Base-by-base conservation (phyloP, 2,113 vertebrate genomes). In the Anthoscopus minutus region DNA sequence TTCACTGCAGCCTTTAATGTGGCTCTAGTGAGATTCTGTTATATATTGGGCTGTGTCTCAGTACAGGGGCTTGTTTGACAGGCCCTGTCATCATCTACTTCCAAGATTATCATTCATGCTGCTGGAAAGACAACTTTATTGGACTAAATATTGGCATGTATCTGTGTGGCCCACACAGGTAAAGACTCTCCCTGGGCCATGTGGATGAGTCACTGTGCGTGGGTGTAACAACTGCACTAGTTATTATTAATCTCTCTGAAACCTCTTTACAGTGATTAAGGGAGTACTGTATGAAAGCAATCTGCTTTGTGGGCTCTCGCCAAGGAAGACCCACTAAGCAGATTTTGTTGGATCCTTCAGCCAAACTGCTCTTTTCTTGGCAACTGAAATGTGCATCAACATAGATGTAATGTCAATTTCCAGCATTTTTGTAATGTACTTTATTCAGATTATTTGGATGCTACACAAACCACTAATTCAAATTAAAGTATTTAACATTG, bases 331-430 rank as follows among this genome's bases (percentile, higher is more conserved):
- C 82, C 76, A 86, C 89, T 88, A 95, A 95, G 67, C 92, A 94
- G 95, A 94, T 97, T 97, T 96, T 90, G 79, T 81, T 94, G 92
- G 82, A 77, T 92, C n/a, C 82, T 93, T 94, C 77, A 96, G 67
- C 94, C 94, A 96, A 95, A 95, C 88, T 97, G 96, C 89, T 96
- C 93, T 97, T 96, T 97, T 96, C 88, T 81, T 97, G 94, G 96
- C 94, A 95, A 56, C 67, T 23, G 44, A 88, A 94, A 81, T 64
- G 88, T 1, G 2, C 67, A 96, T 83, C 82, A 88, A 86, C 76
- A 81, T 73, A 94, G 81, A 86, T 67, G 51, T 53, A 78, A 89
- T 72, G 93, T 91, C 81, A 92, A 69, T 88, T 86, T 92, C 37
- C 60, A 93, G 53, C 3, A 1, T 56, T 88, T 61, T 67, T 48